Percentiles rank a stretch among this genome's conserved stretches.
Conservation (phyloP, 2,797 vertebrate species). For the Mustela erminea region DNA sequence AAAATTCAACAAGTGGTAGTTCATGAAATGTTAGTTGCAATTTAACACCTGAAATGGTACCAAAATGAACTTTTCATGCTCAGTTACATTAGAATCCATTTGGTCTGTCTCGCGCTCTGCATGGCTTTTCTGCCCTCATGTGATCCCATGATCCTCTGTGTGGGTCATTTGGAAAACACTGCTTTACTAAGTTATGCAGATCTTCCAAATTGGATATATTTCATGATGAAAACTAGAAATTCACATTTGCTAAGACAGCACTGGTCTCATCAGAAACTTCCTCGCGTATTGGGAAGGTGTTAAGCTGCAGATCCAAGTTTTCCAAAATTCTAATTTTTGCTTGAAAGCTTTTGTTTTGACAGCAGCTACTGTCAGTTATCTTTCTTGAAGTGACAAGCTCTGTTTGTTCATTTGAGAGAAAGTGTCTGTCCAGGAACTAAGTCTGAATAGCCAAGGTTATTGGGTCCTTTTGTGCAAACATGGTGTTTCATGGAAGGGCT, state of each 20-base stretch:
- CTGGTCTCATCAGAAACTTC: conserved; percentile 54
- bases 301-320: background rate
- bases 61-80: conserved; percentile 48
- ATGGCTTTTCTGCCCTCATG: conserved; percentile 17
- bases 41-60: conserved; percentile 24
- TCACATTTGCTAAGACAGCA: background rate
- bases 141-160: conserved; percentile 22
- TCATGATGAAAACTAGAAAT: conserved; percentile 56
- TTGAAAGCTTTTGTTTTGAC: conserved; percentile 16
- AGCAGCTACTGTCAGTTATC: background rate
- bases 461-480: background rate
- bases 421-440: background rate
- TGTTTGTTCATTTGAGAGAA: conserved; percentile 52
- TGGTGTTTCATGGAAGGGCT: background rate
- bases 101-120: conserved; percentile 32
- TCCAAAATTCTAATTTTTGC: conserved; percentile 47
- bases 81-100: conserved; percentile 50
- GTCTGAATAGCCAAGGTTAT: background rate
- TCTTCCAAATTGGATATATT: conserved; percentile 36
- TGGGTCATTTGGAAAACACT: conserved; percentile 71
- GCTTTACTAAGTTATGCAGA: conserved; percentile 38
- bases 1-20: conserved; percentile 7
- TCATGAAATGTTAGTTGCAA: conserved; percentile 53
- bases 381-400: background rate
- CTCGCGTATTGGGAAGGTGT: background rate